Evolutionary conservation across 2,888 invertebrate species (phyloP), one percentile per base, ranked within the genome.

Genomic region (Lycia hirtaria): DNA sequence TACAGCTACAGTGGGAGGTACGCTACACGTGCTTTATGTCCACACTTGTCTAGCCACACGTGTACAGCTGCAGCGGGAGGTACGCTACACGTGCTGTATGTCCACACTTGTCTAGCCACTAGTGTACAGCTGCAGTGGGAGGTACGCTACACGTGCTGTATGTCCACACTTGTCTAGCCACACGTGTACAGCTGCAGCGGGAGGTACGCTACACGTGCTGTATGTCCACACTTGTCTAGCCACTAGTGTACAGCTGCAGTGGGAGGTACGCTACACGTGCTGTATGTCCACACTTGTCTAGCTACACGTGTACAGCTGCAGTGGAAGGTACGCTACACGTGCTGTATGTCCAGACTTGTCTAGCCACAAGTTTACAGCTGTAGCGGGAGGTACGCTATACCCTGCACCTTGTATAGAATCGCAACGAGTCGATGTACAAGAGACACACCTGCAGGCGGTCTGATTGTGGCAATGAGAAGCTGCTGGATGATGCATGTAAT

Each of bases 51-150:
- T 3, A 9, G 7, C 33, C n/a, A n/a, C n/a, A n/a, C n/a, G n/a
- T n/a, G n/a, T n/a, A n/a, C n/a, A 97, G 87, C 93, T 99, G 74
- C 98, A 98, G 92, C 93, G 98, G 89, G 99, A 99, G 95, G 98
- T 98, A 86, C 26, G 9, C 30, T n/a, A 22, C 43, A 40, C 32
- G 14, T n/a, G 3, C 3, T 1, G 12, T n/a, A n/a, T n/a, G n/a
- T n/a, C n/a, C 22, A 15, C 15, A 9, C 7, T 7, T 2, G 14
- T 1, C 14, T 3, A 9, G 7, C 33, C n/a, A n/a, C n/a, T n/a
- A n/a, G n/a, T n/a, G n/a, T n/a, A n/a, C n/a, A 97, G 87, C 93
- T 99, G 74, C 98, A 98, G 92, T 93, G 98, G 89, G 99, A 99
- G 95, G 98, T 98, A 86, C 26, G 9, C 30, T n/a, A 22, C 43